phyloP scores from a whole-genome alignment of 2,888 invertebrate genomes.

The Mythimna lalbum region DNA sequence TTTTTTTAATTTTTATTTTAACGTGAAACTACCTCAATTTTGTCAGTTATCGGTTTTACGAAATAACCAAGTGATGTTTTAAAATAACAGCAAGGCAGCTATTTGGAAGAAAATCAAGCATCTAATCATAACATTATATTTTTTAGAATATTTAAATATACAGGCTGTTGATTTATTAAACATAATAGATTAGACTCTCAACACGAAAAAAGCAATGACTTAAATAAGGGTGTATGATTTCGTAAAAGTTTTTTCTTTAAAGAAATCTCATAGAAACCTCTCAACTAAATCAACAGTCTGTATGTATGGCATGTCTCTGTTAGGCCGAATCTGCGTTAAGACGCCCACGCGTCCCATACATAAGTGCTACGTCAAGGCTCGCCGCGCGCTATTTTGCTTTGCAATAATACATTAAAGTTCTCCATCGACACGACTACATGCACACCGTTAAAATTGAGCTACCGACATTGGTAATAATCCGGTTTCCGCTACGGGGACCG shows the following conservation, averaged over 20 bases:
- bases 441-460: no score
- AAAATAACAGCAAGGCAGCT: background rate
- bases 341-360: no score
- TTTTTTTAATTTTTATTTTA: slow-evolving; percentile 11
- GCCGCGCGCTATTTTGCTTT: no score
- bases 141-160: background rate
- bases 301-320: background rate
- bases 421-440: no score
- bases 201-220: no score
- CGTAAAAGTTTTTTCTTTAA: no score
- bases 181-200: background rate
- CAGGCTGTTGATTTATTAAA: background rate
- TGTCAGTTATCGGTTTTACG: slow-evolving; percentile 26
- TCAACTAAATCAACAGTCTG: background rate
- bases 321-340: no score
- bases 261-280: background rate
- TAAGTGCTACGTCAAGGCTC: no score
- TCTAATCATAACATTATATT: background rate
- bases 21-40: slow-evolving; percentile 53
- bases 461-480: no score
- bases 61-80: background rate
- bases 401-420: no score
- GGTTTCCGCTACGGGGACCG: no score
- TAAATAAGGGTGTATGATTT: no score
- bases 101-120: background rate